phyloP scores from a whole-genome alignment of 2,888 invertebrate species.

The Tyria jacobaeae region DNA sequence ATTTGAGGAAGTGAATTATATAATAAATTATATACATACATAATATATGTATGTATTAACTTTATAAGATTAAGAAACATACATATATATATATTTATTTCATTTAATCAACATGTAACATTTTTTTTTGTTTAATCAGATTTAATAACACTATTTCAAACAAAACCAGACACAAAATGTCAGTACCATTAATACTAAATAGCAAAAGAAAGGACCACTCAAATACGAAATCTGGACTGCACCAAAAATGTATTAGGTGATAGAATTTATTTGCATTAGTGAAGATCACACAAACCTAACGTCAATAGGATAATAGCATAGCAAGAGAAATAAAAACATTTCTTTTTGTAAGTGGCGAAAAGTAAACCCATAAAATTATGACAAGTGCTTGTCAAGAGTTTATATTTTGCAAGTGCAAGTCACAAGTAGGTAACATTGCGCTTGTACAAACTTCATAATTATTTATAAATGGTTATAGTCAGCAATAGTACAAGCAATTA shows the following conservation, averaged over 20 bases:
- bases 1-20: not conserved
- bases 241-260: not conserved
- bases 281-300: not conserved
- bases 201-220: not conserved
- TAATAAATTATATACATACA: too few relatives aligned
- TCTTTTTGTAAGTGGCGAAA: not conserved
- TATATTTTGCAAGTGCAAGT: not conserved
- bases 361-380: not conserved
- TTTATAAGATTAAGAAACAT: too few relatives aligned
- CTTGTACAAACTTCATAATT: not conserved
- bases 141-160: too few relatives aligned
- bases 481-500: too few relatives aligned
- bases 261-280: not conserved
- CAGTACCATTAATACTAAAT: not conserved
- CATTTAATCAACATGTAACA: too few relatives aligned
- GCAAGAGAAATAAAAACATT: not conserved
- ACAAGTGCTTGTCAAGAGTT: not conserved
- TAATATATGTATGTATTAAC: too few relatives aligned
- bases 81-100: too few relatives aligned
- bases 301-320: not conserved
- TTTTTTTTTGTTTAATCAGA: too few relatives aligned
- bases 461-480: not conserved
- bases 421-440: not conserved
- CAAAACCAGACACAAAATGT: not conserved
- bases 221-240: not conserved